Base-by-base conservation (phyloP, 2,797 vertebrate species). In the Tolypeutes matacus region DNA sequence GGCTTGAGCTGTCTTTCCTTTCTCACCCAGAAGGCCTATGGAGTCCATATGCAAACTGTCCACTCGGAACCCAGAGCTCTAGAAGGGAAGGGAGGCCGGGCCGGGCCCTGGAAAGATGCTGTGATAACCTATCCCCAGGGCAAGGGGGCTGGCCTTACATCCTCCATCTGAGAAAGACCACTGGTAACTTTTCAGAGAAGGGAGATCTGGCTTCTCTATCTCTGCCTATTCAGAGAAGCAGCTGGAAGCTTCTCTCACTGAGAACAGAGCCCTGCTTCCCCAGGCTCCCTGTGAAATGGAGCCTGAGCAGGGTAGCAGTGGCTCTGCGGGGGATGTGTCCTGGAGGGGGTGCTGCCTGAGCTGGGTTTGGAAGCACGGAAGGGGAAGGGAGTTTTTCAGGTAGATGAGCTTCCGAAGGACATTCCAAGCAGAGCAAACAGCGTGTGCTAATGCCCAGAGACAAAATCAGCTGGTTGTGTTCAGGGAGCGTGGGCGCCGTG, bases 381-480 rank as follows among this genome's bases (percentile, higher is more conserved):
- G 69, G 69, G 36, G 49, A 31, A 67, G 69, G 69, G 36, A 70
- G 53, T n/a, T 82, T 91, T 69, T 69, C 51, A 56, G 69, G 89
- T 36, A 72, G 73, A 49, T 46, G 62, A 89, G 90, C 81, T 86
- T 86, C 58, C 10, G 70, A 82, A 88, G 70, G 76, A 69, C 85
- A 67, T 90, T 92, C 77, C 23, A 62, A 78, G 82, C 83, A 29
- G 23, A 65, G 72, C 92, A 82, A 96, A 90, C 89, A 80, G 56
- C 89, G 25, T 3, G 14, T 49, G 76, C 95, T 89, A n/a, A 86
- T 62, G 58, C 69, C 75, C 89, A 84, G 91, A 85, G 90, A 94
- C 90, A 53, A n/a, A 87, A 82, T 36, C 91, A 49, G 56, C 88
- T 65, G 82, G 58, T 39, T n/a, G 69, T 65, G 77, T 83, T 91